Evolutionary conservation across 2,113 vertebrate genomes (phyloP), one percentile per base, ranked within the genome.

Genomic region (Ploceus nigricollis): DNA sequence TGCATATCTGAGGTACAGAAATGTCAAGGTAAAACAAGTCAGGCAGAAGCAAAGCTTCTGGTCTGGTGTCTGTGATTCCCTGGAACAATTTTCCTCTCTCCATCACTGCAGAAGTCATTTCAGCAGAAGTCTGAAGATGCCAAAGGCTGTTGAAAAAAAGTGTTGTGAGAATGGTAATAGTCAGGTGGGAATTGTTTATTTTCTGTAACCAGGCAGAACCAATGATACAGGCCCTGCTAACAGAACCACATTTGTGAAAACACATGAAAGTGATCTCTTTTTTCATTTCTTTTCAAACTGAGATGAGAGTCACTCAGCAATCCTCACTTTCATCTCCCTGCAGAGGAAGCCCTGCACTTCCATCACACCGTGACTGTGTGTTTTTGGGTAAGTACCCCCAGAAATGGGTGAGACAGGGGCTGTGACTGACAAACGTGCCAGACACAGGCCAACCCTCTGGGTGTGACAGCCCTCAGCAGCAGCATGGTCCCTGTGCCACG

Each of bases 401-500:
- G 20, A 35, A 90, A 58, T 2, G 19, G 18, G n/a, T 48, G 47
- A 83, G 31, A 27, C 16, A 35, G 57, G 17, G 31, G n/a, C 63
- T 79, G 68, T 44, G 77, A 23, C 42, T 63, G 53, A 11, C 1
- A 8, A 39, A 50, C 24, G 17, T 2, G 0, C 5, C 56, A 56
- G 58, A 13, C 53, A 68, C 12, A 21, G 64, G 19, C 12, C 91
- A 39, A 0, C 15, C 30, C 1, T 0, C 24, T 17, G 66, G 56
- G 4, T 35, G 22, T 7, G 0, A 0, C 25, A 60, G n/a, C 47
- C 63, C 83, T 27, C 20, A 16, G 69, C 47, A 56, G 69, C 70
- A 33, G 33, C 1, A 0, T 7, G 30, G 57, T 19, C 11, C 58
- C 37, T 47, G 19, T 89, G 54, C 33, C 1, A 1, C 0, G 0